Evolutionary conservation across 2,797 vertebrate species (phyloP).

Genomic region (Rhinoraja longicauda): DNA sequence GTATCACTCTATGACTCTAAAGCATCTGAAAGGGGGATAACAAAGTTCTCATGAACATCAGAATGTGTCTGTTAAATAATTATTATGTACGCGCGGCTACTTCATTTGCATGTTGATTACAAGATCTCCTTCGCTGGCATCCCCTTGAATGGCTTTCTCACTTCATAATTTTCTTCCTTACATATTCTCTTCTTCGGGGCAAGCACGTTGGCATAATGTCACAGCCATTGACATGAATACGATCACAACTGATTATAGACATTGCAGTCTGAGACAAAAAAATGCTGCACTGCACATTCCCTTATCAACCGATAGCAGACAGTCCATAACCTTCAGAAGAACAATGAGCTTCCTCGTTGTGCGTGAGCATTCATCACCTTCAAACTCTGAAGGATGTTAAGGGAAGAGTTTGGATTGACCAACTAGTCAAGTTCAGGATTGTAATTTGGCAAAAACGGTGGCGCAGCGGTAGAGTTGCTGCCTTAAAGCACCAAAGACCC

Average conservation of each 20-base stretch:
- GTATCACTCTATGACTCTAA: too few relatives aligned
- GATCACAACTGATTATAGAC: slow-evolving; percentile 6
- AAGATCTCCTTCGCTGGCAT: neutral
- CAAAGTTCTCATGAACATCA: neutral
- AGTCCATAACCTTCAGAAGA: slow-evolving; percentile 22
- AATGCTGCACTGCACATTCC: neutral
- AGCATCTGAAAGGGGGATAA: too few relatives aligned
- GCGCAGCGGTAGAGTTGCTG: too few relatives aligned
- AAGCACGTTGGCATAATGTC: slow-evolving; percentile 6
- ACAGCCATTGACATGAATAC: slow-evolving; percentile 30
- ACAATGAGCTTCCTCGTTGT: neutral
- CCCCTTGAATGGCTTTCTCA: slow-evolving; percentile 13
- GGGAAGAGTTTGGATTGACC: neutral
- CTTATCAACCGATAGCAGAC: slow-evolving; percentile 37
- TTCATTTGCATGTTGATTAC: slow-evolving; percentile 38
- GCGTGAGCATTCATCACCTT: neutral
- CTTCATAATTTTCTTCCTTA: neutral
- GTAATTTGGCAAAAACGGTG: neutral
- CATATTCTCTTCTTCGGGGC: neutral
- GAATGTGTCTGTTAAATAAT: neutral
- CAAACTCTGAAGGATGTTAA: neutral
- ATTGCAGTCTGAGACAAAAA: slow-evolving; percentile 27
- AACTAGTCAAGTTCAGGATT: neutral
- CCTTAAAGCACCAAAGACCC: too few relatives aligned
- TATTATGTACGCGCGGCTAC: neutral